Conservation (phyloP, 2,888 invertebrate genomes). For the Drosophila cognata region DNA sequence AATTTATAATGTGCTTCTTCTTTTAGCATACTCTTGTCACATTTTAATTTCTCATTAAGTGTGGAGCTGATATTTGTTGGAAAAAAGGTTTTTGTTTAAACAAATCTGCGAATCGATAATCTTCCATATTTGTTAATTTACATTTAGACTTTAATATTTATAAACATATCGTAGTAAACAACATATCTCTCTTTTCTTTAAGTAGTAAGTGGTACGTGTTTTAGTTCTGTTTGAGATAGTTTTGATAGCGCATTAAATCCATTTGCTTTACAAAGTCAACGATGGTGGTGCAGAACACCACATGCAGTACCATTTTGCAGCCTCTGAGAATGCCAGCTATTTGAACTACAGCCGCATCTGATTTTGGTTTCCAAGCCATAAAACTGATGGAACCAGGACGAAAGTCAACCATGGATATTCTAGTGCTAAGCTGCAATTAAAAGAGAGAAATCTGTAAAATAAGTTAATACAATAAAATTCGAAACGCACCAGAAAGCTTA, state of each 20-base stretch:
- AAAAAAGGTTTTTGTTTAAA: neutral
- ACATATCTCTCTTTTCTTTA: neutral
- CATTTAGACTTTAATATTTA: neutral
- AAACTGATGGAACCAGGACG: slow-evolving; percentile 34
- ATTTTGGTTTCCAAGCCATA: slow-evolving; percentile 15
- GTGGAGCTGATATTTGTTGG: neutral
- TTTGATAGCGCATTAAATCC: slow-evolving; percentile 28
- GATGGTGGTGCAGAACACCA: slow-evolving; percentile 27
- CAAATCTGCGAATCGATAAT: neutral
- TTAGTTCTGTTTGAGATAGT: slow-evolving; percentile 14
- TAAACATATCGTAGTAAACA: neutral
- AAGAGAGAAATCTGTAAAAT: neutral
- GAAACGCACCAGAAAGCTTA: slow-evolving; percentile 43
- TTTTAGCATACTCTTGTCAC: neutral
- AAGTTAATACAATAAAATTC: neutral
- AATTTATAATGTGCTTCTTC: slow-evolving; percentile 12
- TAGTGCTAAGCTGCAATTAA: slow-evolving; percentile 28
- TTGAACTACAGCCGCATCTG: neutral
- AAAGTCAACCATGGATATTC: slow-evolving; percentile 30
- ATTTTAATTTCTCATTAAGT: neutral
- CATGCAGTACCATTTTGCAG: slow-evolving; percentile 34
- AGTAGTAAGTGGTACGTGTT: neutral
- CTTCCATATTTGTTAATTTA: neutral
- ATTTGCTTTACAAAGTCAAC: slow-evolving; percentile 41
- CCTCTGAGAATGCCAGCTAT: slow-evolving; percentile 2